Evolutionary conservation across 2,888 invertebrate genomes (phyloP).

Genomic region (Lasioglossum oenotherae): DNA sequence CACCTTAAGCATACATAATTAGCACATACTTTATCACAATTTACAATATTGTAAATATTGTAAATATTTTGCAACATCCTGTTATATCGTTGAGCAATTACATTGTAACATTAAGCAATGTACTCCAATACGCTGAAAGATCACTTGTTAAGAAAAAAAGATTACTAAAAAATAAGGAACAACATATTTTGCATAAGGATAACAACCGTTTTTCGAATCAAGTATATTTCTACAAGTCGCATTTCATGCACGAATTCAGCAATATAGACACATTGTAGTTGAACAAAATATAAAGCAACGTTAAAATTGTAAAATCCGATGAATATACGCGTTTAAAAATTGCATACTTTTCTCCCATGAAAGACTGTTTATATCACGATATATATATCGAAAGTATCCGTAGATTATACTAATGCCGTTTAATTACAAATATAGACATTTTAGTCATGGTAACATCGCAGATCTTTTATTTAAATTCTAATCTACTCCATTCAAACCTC

Average conservation of each 20-base stretch:
- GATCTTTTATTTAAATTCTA: constrained; percentile 28
- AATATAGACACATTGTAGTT: constrained; percentile 18
- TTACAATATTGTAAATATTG: constrained; percentile 55
- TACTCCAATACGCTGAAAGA: constrained; percentile 11
- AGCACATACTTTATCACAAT: constrained; percentile 66
- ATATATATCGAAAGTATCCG: constrained; percentile 54
- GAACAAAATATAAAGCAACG: constrained; percentile 30
- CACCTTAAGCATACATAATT: constrained; percentile 40
- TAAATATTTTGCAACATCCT: constrained; percentile 49
- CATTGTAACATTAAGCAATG: constrained; percentile 44
- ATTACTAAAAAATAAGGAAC: constrained; percentile 47
- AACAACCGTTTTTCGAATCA: constrained; percentile 8
- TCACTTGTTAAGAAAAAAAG: background rate
- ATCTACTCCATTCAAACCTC: constrained; percentile 42
- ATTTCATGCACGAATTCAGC: constrained; percentile 7
- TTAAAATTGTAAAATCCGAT: constrained; percentile 37
- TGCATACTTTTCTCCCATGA: constrained; percentile 56
- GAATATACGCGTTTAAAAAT: constrained; percentile 48
- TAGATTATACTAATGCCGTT: constrained; percentile 58
- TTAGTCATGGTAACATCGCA: constrained; percentile 38
- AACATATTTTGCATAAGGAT: constrained; percentile 22
- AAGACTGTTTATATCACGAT: constrained; percentile 69
- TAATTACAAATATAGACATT: constrained; percentile 58
- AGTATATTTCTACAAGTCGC: constrained; percentile 20
- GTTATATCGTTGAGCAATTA: constrained; percentile 63